Evolutionary conservation across 1,140 invertebrate genomes (phyloP), one percentile per base, ranked within the genome.

Genomic region (Potamilus streckersoni): DNA sequence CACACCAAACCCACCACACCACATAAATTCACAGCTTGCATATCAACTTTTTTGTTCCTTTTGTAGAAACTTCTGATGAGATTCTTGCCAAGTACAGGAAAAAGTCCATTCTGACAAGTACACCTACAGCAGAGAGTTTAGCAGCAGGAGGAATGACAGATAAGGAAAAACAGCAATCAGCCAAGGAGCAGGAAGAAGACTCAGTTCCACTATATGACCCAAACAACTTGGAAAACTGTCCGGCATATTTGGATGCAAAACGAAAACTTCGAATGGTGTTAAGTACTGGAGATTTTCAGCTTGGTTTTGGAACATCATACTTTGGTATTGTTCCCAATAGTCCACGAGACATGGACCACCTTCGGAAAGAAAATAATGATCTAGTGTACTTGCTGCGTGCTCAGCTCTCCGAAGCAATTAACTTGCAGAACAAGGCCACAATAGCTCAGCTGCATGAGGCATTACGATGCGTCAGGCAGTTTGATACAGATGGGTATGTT

Each of bases 81-180:
- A 98, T 99, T 84, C 92, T 99, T 79, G 96, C 95, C 38, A 98
- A 98, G 86, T 99, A 99, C 89, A 92, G 97, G 19, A 93, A 95
- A 66, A 96, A 97, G 60, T 62, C 80, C 63, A 74, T 71, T 57
- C 27, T 74, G 55, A 73, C 68, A 19, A 70, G 73, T 58, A 74
- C 72, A 16, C 76, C 73, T 23, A 80, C 23, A 49, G 4, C 61
- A 19, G 65, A 75, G 27, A 56, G 49, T 31, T 27, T 76, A 56
- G 60, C 27, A 1, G 71, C 60, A 59, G 61, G 63, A 15, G 38
- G n/a, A n/a, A 16, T 66, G 13, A 61, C 69, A 11, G 80, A 80
- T 12, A 74, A 79, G 65, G 83, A 84, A 38, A 77, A 80, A 55
- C 71, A 79, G 20, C 76, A 74, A n/a, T 78, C 78, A 15, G 69